Conservation (phyloP, 1,140 invertebrate species). For the Orchesella cincta region DNA sequence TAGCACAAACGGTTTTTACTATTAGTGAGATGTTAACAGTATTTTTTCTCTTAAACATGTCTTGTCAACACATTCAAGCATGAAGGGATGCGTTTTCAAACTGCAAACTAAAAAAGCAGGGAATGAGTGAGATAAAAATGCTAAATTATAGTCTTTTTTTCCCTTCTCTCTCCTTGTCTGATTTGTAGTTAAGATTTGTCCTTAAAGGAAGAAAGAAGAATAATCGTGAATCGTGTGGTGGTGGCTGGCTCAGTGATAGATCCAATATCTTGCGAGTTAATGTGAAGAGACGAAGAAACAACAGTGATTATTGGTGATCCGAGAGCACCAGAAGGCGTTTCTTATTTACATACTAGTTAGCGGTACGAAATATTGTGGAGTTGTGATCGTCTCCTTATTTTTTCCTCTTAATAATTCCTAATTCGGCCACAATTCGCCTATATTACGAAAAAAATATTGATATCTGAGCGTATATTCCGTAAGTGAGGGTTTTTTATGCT, state of each 20-base stretch:
- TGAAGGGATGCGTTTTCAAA: too few species aligned
- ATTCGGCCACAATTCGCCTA: conserved; percentile 18
- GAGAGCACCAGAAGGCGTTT: conserved; percentile 23
- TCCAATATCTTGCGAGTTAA: conserved; percentile 14
- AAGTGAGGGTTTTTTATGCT: neutral
- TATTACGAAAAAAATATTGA: neutral
- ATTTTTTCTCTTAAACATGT: too few species aligned
- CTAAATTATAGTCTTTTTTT: conserved; percentile 26
- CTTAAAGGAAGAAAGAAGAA: conserved; percentile 18
- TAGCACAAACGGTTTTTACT: too few species aligned
- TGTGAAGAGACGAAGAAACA: conserved; percentile 19
- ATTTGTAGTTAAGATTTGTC: conserved; percentile 28
- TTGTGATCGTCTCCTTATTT: neutral
- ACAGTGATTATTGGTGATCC: conserved; percentile 29
- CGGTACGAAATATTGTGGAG: neutral
- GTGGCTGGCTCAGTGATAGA: neutral
- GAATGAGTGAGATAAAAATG: conserved; percentile 23
- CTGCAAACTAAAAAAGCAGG: too few species aligned
- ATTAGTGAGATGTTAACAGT: too few species aligned
- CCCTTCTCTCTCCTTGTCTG: conserved; percentile 28
- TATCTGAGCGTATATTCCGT: neutral
- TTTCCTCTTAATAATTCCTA: conserved; percentile 19
- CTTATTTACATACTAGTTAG: neutral
- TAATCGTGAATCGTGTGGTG: conserved; percentile 27
- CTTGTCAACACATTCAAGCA: too few species aligned